Evolutionary conservation across 2,888 invertebrate species (phyloP).

Genomic region (Brachycybe producta): DNA sequence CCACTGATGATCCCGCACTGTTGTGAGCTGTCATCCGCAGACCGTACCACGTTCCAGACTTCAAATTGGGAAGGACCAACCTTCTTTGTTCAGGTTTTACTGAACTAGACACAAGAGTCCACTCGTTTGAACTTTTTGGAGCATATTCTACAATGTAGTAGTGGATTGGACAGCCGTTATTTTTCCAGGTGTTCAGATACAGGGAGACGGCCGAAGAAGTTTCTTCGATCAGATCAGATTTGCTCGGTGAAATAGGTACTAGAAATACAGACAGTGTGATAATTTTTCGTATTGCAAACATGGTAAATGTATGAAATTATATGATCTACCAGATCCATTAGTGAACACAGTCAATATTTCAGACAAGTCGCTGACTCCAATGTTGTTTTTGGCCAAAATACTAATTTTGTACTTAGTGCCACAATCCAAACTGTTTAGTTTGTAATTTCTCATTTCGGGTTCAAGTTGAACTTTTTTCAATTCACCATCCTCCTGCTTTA

Average conservation of each 20-base stretch:
- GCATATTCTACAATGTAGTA: constrained; percentile 91
- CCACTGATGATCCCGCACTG: constrained; percentile 16
- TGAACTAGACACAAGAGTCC: constrained; percentile 88
- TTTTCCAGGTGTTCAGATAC: constrained; percentile 83
- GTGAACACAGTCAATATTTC: constrained; percentile 10
- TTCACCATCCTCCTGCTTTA: constrained; percentile 87
- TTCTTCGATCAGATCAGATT: constrained; percentile 19
- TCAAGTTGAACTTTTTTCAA: constrained; percentile 49
- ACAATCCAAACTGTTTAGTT: constrained; percentile 75
- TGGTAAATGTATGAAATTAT: neutral
- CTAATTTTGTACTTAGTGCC: constrained; percentile 88
- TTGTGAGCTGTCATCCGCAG: constrained; percentile 56
- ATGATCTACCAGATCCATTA: constrained; percentile 19
- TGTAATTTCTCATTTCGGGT: constrained; percentile 31
- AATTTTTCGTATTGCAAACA: too few species aligned
- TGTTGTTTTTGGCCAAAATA: constrained; percentile 73
- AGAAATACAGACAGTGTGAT: too few species aligned
- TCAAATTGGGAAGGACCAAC: constrained; percentile 77
- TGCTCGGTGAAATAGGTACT: constrained; percentile 16
- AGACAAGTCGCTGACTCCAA: constrained; percentile 16
- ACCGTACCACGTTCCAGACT: constrained; percentile 90
- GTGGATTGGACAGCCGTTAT: constrained; percentile 88
- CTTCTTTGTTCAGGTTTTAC: constrained; percentile 73
- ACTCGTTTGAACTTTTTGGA: constrained; percentile 49
- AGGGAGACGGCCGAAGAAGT: constrained; percentile 56